Evolutionary conservation across 2,797 vertebrate species (phyloP).

Genomic region (Agapornis canus): DNA sequence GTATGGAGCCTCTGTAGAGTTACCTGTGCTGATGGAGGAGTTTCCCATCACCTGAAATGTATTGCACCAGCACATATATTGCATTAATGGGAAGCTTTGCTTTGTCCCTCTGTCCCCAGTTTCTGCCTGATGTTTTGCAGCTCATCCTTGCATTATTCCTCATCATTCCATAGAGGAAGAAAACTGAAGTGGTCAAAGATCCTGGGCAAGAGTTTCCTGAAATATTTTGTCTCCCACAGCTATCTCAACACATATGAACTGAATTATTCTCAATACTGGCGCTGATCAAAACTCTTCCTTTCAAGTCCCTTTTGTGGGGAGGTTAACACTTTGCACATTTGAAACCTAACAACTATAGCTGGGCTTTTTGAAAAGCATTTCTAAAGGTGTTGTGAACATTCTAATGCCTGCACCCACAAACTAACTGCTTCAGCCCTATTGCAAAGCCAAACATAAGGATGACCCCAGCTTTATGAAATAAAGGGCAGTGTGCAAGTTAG

Average conservation of each 20-base stretch:
- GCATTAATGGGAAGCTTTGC: background rate
- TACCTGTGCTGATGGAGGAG: background rate
- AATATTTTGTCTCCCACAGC: conserved; percentile 42
- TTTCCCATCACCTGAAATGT: background rate
- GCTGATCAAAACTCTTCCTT: conserved; percentile 54
- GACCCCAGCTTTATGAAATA: background rate
- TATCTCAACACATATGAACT: conserved; percentile 32
- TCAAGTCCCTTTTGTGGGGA: conserved; percentile 31
- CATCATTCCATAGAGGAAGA: background rate
- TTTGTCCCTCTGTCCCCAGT: background rate
- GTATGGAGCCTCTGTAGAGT: background rate
- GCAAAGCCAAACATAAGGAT: background rate
- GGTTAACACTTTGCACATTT: conserved; percentile 71
- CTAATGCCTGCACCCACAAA: background rate
- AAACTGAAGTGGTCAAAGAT: background rate
- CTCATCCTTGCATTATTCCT: background rate
- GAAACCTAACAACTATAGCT: conserved; percentile 27
- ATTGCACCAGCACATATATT: background rate
- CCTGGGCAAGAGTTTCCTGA: conserved; percentile 9
- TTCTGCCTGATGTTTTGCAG: background rate
- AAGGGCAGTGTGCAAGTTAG: background rate
- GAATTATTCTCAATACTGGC: conserved; percentile 57
- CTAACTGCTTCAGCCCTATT: background rate
- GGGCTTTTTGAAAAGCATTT: background rate
- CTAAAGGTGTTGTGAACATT: conserved; percentile 23